Conservation (phyloP, 2,888 invertebrate genomes). For the Cephus sareptanus region DNA sequence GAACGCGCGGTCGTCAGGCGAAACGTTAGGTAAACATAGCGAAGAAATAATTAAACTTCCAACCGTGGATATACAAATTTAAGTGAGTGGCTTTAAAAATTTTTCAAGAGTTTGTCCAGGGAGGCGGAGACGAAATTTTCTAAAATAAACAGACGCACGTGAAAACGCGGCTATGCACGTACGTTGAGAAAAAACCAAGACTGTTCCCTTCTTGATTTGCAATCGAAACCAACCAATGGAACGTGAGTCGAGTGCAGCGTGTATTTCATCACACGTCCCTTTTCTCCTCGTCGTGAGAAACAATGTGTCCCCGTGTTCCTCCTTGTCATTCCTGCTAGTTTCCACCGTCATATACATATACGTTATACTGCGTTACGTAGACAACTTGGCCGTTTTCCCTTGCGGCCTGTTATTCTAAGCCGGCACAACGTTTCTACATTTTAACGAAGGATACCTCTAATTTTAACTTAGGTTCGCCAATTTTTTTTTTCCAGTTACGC, state of each 20-base stretch:
- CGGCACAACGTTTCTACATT: conserved; percentile 28
- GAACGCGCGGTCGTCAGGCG: neutral
- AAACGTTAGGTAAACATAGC: neutral
- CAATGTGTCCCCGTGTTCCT: neutral
- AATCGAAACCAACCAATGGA: neutral
- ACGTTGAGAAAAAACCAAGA: neutral
- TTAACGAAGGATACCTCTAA: conserved; percentile 39
- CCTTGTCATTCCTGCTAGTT: neutral
- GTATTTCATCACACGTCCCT: neutral
- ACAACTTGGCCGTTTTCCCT: neutral
- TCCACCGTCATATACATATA: neutral
- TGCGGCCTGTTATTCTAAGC: neutral
- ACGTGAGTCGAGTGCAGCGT: neutral
- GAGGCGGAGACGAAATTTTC: neutral
- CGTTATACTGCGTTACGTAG: neutral
- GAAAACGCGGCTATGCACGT: neutral
- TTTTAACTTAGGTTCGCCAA: conserved; percentile 31
- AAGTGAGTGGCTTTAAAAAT: neutral
- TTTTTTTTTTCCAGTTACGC: neutral
- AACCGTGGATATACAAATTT: neutral
- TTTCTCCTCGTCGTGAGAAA: neutral
- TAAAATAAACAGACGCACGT: neutral
- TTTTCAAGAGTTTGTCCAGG: neutral
- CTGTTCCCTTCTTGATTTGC: neutral
- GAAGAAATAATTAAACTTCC: neutral